A percentile compares a stretch with the other conserved stretches of the same genome.
phyloP scores from a whole-genome alignment of 2,888 invertebrate genomes.

The Prosapia bicincta region DNA sequence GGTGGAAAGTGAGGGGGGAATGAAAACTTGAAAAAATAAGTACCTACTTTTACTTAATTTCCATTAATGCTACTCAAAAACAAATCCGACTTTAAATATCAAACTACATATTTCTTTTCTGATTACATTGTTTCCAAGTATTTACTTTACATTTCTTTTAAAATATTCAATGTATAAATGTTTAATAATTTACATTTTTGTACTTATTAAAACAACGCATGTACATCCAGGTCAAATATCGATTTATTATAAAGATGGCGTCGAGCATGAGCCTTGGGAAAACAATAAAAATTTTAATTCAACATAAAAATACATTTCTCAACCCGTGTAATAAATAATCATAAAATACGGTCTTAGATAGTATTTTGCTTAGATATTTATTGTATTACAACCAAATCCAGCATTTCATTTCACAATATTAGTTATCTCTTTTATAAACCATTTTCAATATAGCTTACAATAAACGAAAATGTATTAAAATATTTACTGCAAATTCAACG shows the following conservation, averaged over 20 bases:
- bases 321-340: too few species aligned
- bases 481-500: too few species aligned
- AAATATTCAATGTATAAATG: neutral
- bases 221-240: slow-evolving; percentile 28
- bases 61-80: neutral
- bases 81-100: neutral
- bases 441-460: too few species aligned
- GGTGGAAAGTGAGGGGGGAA: slow-evolving; percentile 26
- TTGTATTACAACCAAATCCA: too few species aligned
- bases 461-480: too few species aligned
- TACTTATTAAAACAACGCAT: slow-evolving; percentile 28
- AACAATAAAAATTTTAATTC: neutral
- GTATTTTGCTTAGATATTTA: too few species aligned
- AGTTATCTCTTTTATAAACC: too few species aligned
- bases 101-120: neutral
- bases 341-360: too few species aligned
- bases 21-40: slow-evolving; percentile 27
- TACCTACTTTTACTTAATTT: neutral
- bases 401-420: too few species aligned
- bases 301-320: neutral
- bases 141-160: neutral
- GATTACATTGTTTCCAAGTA: neutral
- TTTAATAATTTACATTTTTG: slow-evolving; percentile 27
- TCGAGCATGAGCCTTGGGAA: slow-evolving; percentile 13
- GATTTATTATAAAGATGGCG: slow-evolving; percentile 28